A percentile compares a stretch with the other conserved stretches of the same genome.
These are phyloP conservation scores for Ypsolopha sequella DNA, from an alignment of 2,888 invertebrate genomes.

Conservation along the genomic window DNA sequence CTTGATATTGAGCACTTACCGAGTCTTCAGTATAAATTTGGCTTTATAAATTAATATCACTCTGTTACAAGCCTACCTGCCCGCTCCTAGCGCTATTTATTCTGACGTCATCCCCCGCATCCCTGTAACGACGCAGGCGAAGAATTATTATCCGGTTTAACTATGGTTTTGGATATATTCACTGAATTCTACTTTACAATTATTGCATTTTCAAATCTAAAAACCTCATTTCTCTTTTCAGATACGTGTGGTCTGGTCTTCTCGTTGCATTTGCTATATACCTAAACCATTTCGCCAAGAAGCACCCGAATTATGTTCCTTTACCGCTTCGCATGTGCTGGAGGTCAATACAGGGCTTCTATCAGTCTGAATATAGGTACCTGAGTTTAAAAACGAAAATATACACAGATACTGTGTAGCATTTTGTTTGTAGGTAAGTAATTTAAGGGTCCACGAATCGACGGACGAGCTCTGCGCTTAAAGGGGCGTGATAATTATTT, in stretches of 20 bases:
- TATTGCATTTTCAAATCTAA: conserved; percentile 4
- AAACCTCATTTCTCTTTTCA: conserved; percentile 47
- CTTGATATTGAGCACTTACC: too few species aligned
- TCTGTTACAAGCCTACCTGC: too few species aligned
- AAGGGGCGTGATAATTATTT: too few species aligned
- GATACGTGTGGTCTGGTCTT: conserved; percentile 91
- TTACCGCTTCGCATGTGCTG: conserved; percentile 23
- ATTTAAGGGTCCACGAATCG: too few species aligned
- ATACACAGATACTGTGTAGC: conserved; percentile 45
- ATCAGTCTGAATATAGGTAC: conserved; percentile 50
- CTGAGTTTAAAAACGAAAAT: conserved; percentile 43
- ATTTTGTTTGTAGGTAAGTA: neutral
- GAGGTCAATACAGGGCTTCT: conserved; percentile 29
- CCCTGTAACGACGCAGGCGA: too few species aligned
- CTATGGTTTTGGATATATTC: neutral
- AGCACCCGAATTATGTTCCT: conserved; percentile 58
- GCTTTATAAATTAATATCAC: too few species aligned
- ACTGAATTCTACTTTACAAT: neutral
- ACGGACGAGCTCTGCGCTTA: too few species aligned
- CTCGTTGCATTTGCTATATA: conserved; percentile 93
- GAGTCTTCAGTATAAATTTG: too few species aligned
- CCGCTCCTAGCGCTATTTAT: too few species aligned
- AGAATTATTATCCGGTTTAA: neutral
- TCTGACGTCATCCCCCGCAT: too few species aligned
- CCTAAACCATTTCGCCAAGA: conserved; percentile 92